phyloP scores from a whole-genome alignment of 2,888 invertebrate species.

The Endotricha flammealis region DNA sequence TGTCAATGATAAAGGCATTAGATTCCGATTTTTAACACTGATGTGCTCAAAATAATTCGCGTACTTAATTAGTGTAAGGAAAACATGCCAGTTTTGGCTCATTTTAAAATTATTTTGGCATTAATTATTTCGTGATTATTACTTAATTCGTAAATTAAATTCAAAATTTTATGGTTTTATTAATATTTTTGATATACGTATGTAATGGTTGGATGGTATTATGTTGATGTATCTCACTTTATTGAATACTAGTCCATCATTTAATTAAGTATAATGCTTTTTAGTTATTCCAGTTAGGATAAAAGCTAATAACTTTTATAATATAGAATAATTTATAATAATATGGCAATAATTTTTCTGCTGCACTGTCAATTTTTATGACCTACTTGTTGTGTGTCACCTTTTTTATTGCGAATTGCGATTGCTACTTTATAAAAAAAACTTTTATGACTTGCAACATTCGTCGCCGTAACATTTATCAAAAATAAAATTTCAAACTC shows the following conservation, averaged over 20 bases:
- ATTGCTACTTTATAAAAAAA: no score
- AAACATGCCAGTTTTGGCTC: conserved; percentile 1
- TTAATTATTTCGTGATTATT: no score
- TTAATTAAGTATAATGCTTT: conserved; percentile 32
- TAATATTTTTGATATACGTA: conserved; percentile 30
- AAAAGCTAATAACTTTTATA: no score
- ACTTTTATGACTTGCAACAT: no score
- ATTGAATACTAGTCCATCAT: conserved; percentile 64
- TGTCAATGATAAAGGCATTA: conserved; percentile 2
- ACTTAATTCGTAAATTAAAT: conserved; percentile 1
- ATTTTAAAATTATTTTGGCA: conserved; percentile 3
- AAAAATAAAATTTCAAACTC: no score
- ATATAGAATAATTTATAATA: conserved; percentile 25
- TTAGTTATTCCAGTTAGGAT: conserved; percentile 27
- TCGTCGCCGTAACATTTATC: no score
- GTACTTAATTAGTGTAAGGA: conserved; percentile 32
- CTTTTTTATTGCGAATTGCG: no score
- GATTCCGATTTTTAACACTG: conserved; percentile 26
- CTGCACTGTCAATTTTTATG: no score
- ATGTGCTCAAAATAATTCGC: conserved; percentile 39
- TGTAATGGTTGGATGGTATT: conserved; percentile 33
- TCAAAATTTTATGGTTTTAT: conserved; percentile 2
- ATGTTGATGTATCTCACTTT: conserved; percentile 40
- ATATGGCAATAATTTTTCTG: no score
- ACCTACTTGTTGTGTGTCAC: no score